These are phyloP conservation scores for Dicyrtomina minuta DNA, from an alignment of 2,888 invertebrate species.

Conservation along the genomic window DNA sequence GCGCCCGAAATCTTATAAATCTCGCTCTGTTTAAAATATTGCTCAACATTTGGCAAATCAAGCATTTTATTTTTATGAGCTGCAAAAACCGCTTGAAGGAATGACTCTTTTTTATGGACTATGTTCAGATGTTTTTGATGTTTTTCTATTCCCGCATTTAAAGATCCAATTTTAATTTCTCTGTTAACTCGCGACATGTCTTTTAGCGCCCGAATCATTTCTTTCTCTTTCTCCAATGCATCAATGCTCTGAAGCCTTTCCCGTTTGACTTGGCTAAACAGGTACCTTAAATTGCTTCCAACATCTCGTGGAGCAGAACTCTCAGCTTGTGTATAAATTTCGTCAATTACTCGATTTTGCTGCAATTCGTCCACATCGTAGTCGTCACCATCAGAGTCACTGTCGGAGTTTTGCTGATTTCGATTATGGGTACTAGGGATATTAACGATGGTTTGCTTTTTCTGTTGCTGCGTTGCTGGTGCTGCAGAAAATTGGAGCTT, in stretches of 20 bases:
- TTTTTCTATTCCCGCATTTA: background rate
- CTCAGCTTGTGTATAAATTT: conserved; percentile 13
- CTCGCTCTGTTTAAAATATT: conserved; percentile 18
- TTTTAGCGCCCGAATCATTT: background rate
- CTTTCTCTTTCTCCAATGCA: background rate
- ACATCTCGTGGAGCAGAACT: background rate
- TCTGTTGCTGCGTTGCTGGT: background rate
- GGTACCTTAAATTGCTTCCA: conserved; percentile 13
- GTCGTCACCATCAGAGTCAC: conserved; percentile 44
- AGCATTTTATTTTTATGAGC: conserved; percentile 30
- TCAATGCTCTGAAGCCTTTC: background rate
- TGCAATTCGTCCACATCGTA: conserved; percentile 50
- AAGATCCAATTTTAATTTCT: background rate
- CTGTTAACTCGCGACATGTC: background rate
- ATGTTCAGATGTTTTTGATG: conserved; percentile 14
- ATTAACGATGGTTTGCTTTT: too few species aligned
- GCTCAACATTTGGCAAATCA: conserved; percentile 38
- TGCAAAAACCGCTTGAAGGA: background rate
- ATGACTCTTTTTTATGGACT: background rate
- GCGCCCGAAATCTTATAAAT: background rate
- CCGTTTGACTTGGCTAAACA: background rate
- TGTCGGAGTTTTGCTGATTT: conserved; percentile 5
- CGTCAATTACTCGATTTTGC: conserved; percentile 44
- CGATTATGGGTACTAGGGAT: too few species aligned
- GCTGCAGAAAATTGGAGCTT: conserved; percentile 10